Conservation (phyloP, 2,113 vertebrate species). For the Heptranchias perlo region DNA sequence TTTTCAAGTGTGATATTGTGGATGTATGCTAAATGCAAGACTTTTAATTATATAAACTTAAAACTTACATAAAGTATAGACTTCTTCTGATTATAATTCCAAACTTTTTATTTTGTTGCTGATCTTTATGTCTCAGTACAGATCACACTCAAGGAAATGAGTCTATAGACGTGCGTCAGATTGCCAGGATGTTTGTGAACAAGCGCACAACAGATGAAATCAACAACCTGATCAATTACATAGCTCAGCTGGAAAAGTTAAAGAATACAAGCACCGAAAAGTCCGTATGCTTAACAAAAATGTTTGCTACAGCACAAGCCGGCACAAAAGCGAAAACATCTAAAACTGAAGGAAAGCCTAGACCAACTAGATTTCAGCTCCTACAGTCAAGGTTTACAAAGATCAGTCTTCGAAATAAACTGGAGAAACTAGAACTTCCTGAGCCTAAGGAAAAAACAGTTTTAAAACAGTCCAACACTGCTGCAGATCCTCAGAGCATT, state of each 20-base stretch:
- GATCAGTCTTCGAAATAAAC: slow-evolving; percentile 9
- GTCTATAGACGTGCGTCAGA: slow-evolving; percentile 1
- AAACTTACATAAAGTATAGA: not conserved
- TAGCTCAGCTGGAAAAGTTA: slow-evolving; percentile 28
- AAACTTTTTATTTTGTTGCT: slow-evolving; percentile 2
- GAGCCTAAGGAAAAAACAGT: not conserved
- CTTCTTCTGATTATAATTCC: not conserved
- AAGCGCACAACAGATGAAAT: slow-evolving; percentile 37
- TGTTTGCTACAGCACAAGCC: not conserved
- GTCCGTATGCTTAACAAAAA: not conserved
- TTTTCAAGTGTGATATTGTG: too few species aligned
- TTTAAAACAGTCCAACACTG: not conserved
- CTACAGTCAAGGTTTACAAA: slow-evolving; percentile 39
- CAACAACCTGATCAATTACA: slow-evolving; percentile 40
- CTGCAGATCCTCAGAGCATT: not conserved
- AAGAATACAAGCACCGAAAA: not conserved
- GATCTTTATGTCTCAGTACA: not conserved
- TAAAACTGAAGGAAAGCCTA: not conserved
- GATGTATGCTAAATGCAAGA: too few species aligned
- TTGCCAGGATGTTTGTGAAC: slow-evolving; percentile 32
- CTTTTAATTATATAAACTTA: too few species aligned
- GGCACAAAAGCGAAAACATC: not conserved
- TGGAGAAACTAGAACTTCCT: slow-evolving; percentile 18
- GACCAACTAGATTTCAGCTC: slow-evolving; percentile 38
- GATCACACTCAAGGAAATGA: not conserved